phyloP scores from a whole-genome alignment of 2,113 vertebrate genomes.

The Agapornis roseicollis region DNA sequence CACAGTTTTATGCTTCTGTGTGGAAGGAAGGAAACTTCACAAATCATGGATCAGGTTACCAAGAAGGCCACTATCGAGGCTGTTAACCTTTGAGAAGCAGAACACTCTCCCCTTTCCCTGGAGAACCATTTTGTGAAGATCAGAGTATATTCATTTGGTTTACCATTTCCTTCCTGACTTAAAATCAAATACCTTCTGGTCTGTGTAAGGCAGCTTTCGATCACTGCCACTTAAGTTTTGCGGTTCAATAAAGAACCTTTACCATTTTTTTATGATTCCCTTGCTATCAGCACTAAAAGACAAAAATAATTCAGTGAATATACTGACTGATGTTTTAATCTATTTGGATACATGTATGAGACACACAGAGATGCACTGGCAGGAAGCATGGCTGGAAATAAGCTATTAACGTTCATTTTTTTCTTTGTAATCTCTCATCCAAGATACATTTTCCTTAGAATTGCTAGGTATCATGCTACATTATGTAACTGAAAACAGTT shows the following conservation, averaged over 20 bases:
- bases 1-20: background rate
- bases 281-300: background rate
- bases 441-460: background rate
- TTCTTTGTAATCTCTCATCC: background rate
- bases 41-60: background rate
- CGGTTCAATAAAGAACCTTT: background rate
- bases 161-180: background rate
- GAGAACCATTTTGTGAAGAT: background rate
- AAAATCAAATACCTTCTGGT: conserved; percentile 19
- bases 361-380: background rate
- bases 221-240: background rate
- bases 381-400: background rate
- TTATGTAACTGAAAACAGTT: background rate
- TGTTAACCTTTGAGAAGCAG: background rate
- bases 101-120: background rate
- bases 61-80: background rate
- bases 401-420: conserved; percentile 29
- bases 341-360: background rate
- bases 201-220: background rate
- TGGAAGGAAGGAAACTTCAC: background rate
- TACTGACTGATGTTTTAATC: background rate
- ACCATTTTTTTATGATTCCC: background rate
- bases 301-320: background rate
- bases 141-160: background rate
- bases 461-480: background rate